Conservation (phyloP, 2,888 invertebrate species). For the Torymus texanus region DNA sequence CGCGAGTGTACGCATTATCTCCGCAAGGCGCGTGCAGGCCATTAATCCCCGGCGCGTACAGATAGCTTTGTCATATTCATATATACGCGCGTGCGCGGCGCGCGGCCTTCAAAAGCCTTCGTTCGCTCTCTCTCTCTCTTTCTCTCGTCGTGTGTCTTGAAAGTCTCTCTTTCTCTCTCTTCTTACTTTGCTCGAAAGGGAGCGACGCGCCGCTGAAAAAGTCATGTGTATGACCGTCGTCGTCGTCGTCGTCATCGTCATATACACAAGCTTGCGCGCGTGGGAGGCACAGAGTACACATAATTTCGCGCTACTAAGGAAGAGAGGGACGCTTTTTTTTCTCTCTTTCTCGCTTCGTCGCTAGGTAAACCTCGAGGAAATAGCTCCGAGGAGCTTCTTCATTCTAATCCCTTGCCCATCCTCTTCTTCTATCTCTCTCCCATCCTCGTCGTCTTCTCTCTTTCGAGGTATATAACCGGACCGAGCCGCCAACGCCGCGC, state of each 20-base stretch:
- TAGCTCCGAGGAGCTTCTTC: slow-evolving; percentile 39
- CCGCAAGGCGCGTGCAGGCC: slow-evolving; percentile 19
- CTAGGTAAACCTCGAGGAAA: slow-evolving; percentile 41
- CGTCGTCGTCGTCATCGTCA: too few relatives aligned
- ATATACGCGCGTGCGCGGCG: not conserved
- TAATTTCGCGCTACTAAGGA: slow-evolving; percentile 28
- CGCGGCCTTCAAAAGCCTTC: slow-evolving; percentile 25
- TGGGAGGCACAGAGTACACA: slow-evolving; percentile 25
- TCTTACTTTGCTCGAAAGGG: not conserved
- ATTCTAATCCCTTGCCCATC: slow-evolving; percentile 17
- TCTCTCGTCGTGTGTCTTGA: slow-evolving; percentile 9
- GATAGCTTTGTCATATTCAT: slow-evolving; percentile 54
- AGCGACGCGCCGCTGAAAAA: too few relatives aligned
- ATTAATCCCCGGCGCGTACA: slow-evolving; percentile 46
- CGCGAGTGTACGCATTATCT: slow-evolving; percentile 20
- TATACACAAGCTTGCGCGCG: not conserved
- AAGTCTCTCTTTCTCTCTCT: slow-evolving; percentile 13
- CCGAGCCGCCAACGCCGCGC: not conserved
- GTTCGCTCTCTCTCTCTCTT: not conserved
- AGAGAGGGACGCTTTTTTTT: not conserved
- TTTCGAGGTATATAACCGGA: too few relatives aligned
- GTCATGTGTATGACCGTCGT: too few relatives aligned
- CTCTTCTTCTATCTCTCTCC: not conserved
- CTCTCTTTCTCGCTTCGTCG: not conserved
- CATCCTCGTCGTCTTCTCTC: too few relatives aligned